Evolutionary conservation across 2,113 vertebrate genomes (phyloP).

Genomic region (Caranx melampygus): DNA sequence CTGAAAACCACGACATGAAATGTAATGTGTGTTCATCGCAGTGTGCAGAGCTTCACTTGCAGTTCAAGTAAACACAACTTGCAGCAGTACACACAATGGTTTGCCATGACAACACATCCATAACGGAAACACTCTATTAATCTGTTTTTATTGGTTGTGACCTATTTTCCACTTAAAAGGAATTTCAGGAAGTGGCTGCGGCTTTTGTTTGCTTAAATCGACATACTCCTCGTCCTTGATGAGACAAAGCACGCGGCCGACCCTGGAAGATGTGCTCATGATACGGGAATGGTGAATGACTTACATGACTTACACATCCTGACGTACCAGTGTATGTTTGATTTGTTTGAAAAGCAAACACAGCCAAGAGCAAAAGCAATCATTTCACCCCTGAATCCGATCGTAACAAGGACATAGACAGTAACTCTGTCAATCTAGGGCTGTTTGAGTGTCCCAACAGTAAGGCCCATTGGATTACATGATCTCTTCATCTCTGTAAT

Average conservation of each 20-base stretch:
- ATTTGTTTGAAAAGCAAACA: slow-evolving; percentile 21
- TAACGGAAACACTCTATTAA: not conserved
- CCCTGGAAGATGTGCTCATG: not conserved
- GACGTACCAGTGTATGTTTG: slow-evolving; percentile 32
- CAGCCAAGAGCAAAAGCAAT: slow-evolving; percentile 6
- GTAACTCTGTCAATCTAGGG: slow-evolving; percentile 49
- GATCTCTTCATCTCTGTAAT: slow-evolving; percentile 50
- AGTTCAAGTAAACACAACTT: not conserved
- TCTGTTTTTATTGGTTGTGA: not conserved
- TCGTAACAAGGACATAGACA: slow-evolving; percentile 53
- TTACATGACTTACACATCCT: slow-evolving; percentile 22
- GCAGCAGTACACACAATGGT: not conserved
- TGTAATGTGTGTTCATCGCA: not conserved
- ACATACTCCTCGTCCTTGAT: not conserved
- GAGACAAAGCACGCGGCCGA: not conserved
- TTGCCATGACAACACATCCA: not conserved
- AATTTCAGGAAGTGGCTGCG: not conserved
- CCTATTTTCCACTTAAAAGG: too few species aligned
- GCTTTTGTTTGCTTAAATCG: not conserved
- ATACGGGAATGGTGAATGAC: not conserved
- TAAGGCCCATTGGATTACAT: slow-evolving; percentile 45
- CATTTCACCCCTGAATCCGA: slow-evolving; percentile 41
- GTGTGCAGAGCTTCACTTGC: not conserved
- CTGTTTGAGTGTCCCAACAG: slow-evolving; percentile 8
- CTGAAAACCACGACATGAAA: not conserved